phyloP scores from a whole-genome alignment of 37 sponge, comb jelly and placozoan genomes.

The Ephydatia muelleri region DNA sequence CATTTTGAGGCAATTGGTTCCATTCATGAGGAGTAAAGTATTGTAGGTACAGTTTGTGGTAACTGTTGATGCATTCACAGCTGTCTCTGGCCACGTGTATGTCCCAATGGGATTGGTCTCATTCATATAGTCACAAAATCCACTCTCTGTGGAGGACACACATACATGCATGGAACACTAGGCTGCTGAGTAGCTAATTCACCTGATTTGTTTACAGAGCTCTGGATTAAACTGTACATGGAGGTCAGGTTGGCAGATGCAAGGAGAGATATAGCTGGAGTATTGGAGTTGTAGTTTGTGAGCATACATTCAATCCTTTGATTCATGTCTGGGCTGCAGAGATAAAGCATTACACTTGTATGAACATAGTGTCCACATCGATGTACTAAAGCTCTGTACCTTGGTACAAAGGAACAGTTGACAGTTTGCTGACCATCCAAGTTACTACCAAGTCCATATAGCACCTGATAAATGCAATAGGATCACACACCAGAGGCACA shows the following conservation, averaged over 20 bases:
- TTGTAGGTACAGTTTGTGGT: neutral
- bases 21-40: neutral
- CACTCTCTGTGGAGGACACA: conserved; percentile 2
- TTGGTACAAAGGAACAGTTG: conserved; percentile 14
- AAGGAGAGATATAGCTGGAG: neutral
- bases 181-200: neutral
- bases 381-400: neutral
- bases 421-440: neutral
- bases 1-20: neutral
- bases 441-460: neutral
- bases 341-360: too few species aligned
- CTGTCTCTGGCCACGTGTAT: conserved; percentile 32
- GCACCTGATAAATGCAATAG: neutral
- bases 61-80: neutral
- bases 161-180: neutral
- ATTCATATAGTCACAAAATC: conserved; percentile 38
- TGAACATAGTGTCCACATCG: too few species aligned
- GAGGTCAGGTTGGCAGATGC: neutral
- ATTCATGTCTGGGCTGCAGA: neutral
- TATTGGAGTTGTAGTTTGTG: neutral
- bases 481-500: too few species aligned
- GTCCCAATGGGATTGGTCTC: conserved; percentile 8
- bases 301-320: neutral
- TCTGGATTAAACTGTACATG: neutral
- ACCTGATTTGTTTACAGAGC: neutral